Evolutionary conservation across 92 coral and sea anemone genomes (phyloP), one percentile per base, ranked within the genome.

Genomic region (Palythoa grandiflora): DNA sequence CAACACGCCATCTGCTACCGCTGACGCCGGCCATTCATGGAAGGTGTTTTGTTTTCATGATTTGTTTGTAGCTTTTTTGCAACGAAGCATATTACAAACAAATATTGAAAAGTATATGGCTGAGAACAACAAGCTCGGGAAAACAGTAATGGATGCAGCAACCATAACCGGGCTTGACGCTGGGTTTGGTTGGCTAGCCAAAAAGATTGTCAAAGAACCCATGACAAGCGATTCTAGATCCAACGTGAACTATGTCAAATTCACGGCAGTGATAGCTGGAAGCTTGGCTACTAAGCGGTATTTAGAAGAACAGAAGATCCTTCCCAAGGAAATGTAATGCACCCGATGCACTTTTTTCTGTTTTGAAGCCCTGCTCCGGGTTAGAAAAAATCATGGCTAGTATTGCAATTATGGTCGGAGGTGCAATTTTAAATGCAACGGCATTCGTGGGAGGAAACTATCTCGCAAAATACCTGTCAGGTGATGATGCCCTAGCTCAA

Each of bases 201-300:
- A 87, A 51, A 77, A 87, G 19, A 44, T 78, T 1, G n/a, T 87
- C 75, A 87, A 87, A 28, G 90, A 78, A n/a, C 21, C 40, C 20
- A 36, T 87, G 16, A 76, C 85, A 6, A 57, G 77, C 21, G 78
- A 78, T 36, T 75, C 87, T 2, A 87, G 90, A 19, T 66, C 87
- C 9, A 78, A 52, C 39, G 68, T 86, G 89, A 86, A 77, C 52
- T 54, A 86, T 50, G 73, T 55, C 11, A 86, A 75, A 28, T 74
- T 53, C 71, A 78, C 87, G 16, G 90, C 78, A 28, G 50, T 78
- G 17, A 16, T 68, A 2, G 77, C 87, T 16, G 90, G 59, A 2
- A 38, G 75, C n/a, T 1, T 87, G 8, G 85, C 90, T 19, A 15
- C 28, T 1, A 87, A 87, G 51, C 60, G 65, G 11, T 78, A 57